Conservation (phyloP, 1,140 invertebrate species). For the Drosophila carrolli region DNA sequence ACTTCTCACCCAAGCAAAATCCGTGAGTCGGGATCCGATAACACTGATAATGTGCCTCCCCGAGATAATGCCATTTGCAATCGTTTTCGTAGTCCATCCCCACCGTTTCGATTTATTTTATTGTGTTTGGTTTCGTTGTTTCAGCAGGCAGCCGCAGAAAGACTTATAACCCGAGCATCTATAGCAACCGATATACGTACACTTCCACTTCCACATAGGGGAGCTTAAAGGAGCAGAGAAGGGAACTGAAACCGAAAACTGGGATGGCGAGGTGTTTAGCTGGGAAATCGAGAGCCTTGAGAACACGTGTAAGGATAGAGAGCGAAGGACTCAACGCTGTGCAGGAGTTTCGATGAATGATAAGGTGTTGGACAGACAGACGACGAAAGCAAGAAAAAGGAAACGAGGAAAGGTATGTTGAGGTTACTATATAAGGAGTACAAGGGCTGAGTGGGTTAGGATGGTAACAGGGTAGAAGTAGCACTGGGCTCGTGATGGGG, state of each 20-base stretch:
- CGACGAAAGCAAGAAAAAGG: conserved; percentile 8
- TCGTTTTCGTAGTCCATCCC: conserved; percentile 1
- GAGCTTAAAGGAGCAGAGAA: no score
- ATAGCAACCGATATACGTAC: conserved; percentile 26
- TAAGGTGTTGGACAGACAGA: conserved; percentile 4
- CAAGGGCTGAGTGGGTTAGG: conserved; percentile 31
- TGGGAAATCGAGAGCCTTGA: not conserved
- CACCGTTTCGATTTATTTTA: not conserved
- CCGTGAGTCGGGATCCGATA: not conserved
- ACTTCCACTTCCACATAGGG: conserved; percentile 14
- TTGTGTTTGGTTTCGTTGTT: conserved; percentile 21
- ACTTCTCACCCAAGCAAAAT: not conserved
- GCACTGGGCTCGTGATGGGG: conserved; percentile 26
- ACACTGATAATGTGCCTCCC: conserved; percentile 10
- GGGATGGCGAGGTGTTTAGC: not conserved
- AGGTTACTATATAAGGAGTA: conserved; percentile 75
- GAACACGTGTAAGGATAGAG: not conserved
- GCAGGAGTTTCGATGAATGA: not conserved
- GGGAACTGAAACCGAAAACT: not conserved
- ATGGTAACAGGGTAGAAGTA: conserved; percentile 14
- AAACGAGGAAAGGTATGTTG: conserved; percentile 64
- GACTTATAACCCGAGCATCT: conserved; percentile 5
- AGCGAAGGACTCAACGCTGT: not conserved
- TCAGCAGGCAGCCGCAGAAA: conserved; percentile 8
- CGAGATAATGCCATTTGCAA: not conserved